Base-by-base conservation (phyloP, 2,797 vertebrate genomes). In the Falco berigora region DNA sequence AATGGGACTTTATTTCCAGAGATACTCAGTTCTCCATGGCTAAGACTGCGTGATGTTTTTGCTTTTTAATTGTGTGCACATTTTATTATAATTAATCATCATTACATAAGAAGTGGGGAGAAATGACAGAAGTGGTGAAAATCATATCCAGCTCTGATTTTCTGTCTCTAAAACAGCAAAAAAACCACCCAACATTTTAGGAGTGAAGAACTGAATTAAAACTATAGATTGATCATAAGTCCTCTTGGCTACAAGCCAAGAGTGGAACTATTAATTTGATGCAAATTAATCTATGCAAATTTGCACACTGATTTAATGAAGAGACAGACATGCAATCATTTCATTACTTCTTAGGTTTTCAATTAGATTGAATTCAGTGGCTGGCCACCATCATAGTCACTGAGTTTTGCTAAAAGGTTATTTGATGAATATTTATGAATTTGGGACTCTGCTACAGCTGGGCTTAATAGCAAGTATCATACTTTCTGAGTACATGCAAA, bases 371-470 rank as follows among this genome's bases (percentile, higher is more conserved):
- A 94, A 96, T 95, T 95, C 93, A 86, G 93, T 94, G 86, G 83
- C 80, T 74, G 94, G 88, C 88, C 94, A 92, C 93, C 92, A 94
- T 86, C 67, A 28, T 64, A 94, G 94, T 80, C 4, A 2, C 77
- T 75, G 93, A 95, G 71, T 97, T 96, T 94, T 93, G 76, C 90
- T 97, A 82, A 95, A 97, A 97, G 97, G 95, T 97, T 97, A 94
- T 92, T 71, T 93, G 72, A 97, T 97, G 89, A 96, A 97, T 97
- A 97, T 97, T 97, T 96, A 97, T 97, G 91, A 94, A 80, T 96
- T 93, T 92, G 69, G 81, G 89, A 55, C 81, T 96, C 53, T 93
- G 78, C 63, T 94, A 77, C 76, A 95, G 89, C 89, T 77, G 36
- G 64, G 75, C 42, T 91, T 94, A 96, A 95, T 93, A 96, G 88